These are phyloP conservation scores for Heterocephalus glaber DNA, from an alignment of 2,113 vertebrate species.

Conservation along the genomic window DNA sequence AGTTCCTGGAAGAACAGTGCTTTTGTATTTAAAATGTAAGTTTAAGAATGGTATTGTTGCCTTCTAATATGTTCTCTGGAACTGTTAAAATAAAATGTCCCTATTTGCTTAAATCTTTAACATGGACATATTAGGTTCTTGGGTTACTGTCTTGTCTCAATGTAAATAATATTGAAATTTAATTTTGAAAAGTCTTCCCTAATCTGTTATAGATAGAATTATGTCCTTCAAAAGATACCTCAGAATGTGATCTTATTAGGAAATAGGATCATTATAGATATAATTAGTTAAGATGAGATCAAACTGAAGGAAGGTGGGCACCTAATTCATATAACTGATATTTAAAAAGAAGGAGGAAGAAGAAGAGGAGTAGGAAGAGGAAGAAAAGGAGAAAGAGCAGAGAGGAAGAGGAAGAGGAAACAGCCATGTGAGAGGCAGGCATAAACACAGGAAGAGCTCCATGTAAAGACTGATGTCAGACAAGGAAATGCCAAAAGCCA, in stretches of 20 bases:
- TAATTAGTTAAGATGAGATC: background rate
- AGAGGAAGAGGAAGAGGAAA: background rate
- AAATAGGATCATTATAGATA: background rate
- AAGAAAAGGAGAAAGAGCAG: background rate
- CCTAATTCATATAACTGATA: background rate
- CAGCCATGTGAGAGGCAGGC: background rate
- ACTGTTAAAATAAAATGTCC: slow-evolving; percentile 25
- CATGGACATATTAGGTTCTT: background rate
- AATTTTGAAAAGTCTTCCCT: background rate
- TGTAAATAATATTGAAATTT: background rate
- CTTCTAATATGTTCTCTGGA: slow-evolving; percentile 81
- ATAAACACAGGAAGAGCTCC: background rate
- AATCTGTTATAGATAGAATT: background rate
- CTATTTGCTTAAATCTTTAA: slow-evolving; percentile 38
- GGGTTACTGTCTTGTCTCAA: background rate
- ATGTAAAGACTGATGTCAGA: background rate
- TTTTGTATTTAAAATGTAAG: slow-evolving; percentile 72
- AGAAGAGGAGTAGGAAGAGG: background rate
- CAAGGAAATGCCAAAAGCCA: background rate
- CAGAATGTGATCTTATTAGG: background rate
- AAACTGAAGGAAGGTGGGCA: background rate
- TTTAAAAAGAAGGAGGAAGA: background rate
- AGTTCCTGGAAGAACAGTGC: too few relatives aligned
- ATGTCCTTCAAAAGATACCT: background rate
- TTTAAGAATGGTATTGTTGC: slow-evolving; percentile 77